phyloP scores from a whole-genome alignment of 2,113 vertebrate species.

The Xiphorhynchus elegans region DNA sequence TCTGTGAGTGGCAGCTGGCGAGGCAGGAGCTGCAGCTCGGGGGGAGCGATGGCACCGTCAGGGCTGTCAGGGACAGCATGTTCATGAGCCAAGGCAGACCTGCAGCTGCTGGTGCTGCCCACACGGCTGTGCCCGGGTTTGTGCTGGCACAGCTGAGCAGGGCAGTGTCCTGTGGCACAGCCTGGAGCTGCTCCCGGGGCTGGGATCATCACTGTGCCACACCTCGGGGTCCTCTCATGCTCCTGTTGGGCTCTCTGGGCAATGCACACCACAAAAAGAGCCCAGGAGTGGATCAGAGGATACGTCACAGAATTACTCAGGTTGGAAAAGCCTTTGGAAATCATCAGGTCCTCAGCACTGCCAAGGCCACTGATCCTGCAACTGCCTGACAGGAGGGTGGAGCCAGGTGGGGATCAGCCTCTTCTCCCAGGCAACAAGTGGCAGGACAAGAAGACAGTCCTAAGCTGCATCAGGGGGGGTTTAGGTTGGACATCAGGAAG shows the following conservation, averaged over 20 bases:
- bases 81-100: not conserved
- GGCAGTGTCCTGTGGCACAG: not conserved
- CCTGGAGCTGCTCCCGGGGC: not conserved
- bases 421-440: not conserved
- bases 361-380: not conserved
- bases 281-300: not conserved
- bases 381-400: not conserved
- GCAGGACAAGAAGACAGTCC: rapidly evolving
- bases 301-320: not conserved
- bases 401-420: not conserved
- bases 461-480: not conserved
- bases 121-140: rapidly evolving
- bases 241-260: too few relatives aligned
- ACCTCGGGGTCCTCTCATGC: rapidly evolving
- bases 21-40: not conserved
- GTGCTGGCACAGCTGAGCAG: not conserved
- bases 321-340: not conserved
- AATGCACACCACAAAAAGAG: not conserved
- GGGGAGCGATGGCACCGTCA: not conserved
- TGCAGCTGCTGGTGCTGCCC: not conserved
- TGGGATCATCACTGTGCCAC: rapidly evolving
- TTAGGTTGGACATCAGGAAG: not conserved
- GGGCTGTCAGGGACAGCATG: not conserved
- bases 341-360: not conserved
- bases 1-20: not conserved